Base-by-base conservation (phyloP, 2,888 invertebrate species). In the Chrysomela aeneicollis region DNA sequence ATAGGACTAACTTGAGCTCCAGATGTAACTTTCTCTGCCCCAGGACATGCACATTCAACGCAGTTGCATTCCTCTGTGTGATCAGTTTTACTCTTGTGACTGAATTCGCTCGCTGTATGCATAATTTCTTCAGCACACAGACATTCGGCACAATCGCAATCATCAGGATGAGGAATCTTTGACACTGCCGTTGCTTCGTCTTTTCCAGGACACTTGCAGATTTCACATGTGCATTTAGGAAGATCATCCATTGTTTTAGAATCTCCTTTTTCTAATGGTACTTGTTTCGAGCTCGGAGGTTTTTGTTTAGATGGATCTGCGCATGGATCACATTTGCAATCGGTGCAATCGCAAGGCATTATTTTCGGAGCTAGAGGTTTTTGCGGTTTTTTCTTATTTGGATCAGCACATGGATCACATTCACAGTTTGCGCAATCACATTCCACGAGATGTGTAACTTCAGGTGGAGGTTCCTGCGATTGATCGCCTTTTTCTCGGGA, bases 391-490 rank as follows among this genome's bases (percentile, higher is more conserved):
- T 37, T 26, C 21, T 61, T 63, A 37, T 54, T 65, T 2, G 63
- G 59, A 49, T 68, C 68, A 8, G 53, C 58, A 22, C 68, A 68
- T 1, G 68, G 68, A 22, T 22, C 30, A 37, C 68, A 68, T 35
- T 65, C 54, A 51, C 68, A 68, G 0, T 37, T 52, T 4, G 30
- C 51, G 35, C 68, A 68, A 22, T 68, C 68, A 49, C 68, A 68
- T 2, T 26, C 50, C 0, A 52, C 22, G 32, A 32, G 32, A 4
- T 50, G 49, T 10, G 49, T 26, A 5, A 5, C 50, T 22, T 59
- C 47, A 18, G 49, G 49, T 3, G 52, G 32, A 37, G 15, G 19
- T 37, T 55, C n/a, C 12, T 42, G 42, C 15, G 42, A 42, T 15
- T 42, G 42, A 6, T 42, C 42, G 8, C 42, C 54, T 35, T 53